phyloP scores from a whole-genome alignment of 1,140 invertebrate species.

The Charaxes varanes region DNA sequence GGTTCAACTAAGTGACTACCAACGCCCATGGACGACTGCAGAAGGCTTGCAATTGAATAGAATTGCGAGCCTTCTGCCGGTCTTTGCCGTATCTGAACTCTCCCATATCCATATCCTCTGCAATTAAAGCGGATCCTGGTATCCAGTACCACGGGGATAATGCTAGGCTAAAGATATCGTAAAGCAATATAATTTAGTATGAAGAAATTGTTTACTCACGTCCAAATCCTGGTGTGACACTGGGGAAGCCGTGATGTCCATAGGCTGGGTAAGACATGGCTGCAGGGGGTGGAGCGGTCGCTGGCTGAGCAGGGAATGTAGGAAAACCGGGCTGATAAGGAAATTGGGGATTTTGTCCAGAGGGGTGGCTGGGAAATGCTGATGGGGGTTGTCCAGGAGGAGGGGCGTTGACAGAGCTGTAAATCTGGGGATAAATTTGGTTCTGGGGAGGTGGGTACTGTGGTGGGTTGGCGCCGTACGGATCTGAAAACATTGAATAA shows the following conservation, averaged over 20 bases:
- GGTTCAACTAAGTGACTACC: no score
- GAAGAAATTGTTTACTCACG: no score
- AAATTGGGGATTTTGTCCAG: conserved; percentile 27
- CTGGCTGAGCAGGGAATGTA: conserved; percentile 27
- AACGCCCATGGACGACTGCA: no score
- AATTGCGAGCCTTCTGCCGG: no score
- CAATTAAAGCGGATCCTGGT: no score
- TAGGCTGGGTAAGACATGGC: conserved; percentile 44
- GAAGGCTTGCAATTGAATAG: no score
- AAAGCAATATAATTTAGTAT: no score
- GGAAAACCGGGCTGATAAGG: conserved; percentile 35
- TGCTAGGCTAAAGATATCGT: no score
- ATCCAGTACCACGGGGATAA: no score
- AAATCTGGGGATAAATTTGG: conserved; percentile 48
- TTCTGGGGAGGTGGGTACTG: conserved; percentile 47
- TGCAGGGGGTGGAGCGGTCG: conserved; percentile 26
- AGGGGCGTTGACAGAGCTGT: conserved; percentile 39
- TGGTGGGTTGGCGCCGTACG: conserved; percentile 38
- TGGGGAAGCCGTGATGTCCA: conserved; percentile 32
- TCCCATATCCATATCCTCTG: no score
- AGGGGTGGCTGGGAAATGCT: conserved; percentile 25
- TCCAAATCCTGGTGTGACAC: conserved; percentile 20
- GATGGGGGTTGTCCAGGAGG: conserved; percentile 29
- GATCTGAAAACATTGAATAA: conserved; percentile 32
- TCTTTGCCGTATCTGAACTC: no score